Evolutionary conservation across 64 coral and sea anemone species (phyloP).

Genomic region (Orbicella faveolata): DNA sequence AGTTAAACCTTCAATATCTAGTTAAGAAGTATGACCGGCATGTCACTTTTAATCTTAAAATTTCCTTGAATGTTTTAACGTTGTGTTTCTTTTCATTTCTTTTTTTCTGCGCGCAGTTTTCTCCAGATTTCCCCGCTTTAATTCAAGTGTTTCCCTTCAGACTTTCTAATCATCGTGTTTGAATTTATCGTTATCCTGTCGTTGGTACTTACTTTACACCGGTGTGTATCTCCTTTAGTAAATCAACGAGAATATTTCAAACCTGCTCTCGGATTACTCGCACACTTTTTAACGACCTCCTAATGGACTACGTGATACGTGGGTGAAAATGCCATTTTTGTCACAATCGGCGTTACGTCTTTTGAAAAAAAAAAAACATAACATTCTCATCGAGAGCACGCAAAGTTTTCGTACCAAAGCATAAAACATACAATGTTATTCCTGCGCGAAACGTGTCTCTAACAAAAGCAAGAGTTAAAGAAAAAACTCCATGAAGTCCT

Average conservation of each 20-base stretch:
- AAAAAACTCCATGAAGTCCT: no score
- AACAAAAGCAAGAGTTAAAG: no score
- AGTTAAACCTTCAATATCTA: background rate
- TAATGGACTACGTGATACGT: background rate
- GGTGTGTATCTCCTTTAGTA: background rate
- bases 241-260: background rate
- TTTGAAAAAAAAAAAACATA: background rate
- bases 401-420: background rate
- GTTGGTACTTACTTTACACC: background rate
- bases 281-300: background rate
- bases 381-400: background rate
- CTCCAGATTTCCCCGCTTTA: no score
- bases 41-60: no score
- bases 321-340: background rate
- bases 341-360: background rate
- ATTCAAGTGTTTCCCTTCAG: no score
- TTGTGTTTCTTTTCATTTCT: no score
- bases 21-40: background rate
- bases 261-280: background rate
- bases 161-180: no score
- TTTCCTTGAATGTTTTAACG: no score
- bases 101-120: no score
- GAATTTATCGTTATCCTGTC: background rate
- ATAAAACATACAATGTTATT: background rate
- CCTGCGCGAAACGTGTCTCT: no score